Conservation (phyloP, 2,797 vertebrate genomes). For the Botia kubotai region DNA sequence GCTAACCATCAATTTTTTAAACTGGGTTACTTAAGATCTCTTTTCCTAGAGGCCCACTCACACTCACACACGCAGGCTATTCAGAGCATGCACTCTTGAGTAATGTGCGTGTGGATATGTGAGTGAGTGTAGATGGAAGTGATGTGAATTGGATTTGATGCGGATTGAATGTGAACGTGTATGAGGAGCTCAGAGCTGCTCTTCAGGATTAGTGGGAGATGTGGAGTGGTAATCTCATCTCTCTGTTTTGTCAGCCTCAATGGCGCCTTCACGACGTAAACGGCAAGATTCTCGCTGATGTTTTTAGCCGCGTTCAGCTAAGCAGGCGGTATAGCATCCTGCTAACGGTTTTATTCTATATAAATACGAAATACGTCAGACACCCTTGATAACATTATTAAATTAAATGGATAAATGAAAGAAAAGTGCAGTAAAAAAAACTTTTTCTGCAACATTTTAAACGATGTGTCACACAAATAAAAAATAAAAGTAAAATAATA, state of each 20-base stretch:
- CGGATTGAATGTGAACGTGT: background rate
- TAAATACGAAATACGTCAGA: background rate
- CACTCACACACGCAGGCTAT: background rate
- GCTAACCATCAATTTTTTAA: slow-evolving; percentile 54
- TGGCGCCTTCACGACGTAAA: background rate
- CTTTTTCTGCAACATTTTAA: no score
- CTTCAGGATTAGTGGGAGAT: background rate
- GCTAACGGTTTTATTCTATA: background rate
- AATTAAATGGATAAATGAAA: no score
- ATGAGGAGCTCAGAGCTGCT: background rate
- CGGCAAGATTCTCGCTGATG: background rate
- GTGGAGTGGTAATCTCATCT: background rate
- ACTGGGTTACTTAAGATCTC: slow-evolving; percentile 37
- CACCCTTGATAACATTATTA: no score
- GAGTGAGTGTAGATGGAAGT: background rate
- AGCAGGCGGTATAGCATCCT: background rate
- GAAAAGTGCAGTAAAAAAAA: no score
- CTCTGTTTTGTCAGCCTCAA: background rate
- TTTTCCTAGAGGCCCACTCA: slow-evolving; percentile 15
- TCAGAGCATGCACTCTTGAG: slow-evolving; percentile 7
- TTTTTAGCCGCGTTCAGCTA: background rate
- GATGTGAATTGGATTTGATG: background rate
- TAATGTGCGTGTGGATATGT: background rate
- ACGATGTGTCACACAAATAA: no score
- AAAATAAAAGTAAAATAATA: no score